Base-by-base conservation (phyloP, 1,140 invertebrate genomes). In the Archivesica marissinica region DNA sequence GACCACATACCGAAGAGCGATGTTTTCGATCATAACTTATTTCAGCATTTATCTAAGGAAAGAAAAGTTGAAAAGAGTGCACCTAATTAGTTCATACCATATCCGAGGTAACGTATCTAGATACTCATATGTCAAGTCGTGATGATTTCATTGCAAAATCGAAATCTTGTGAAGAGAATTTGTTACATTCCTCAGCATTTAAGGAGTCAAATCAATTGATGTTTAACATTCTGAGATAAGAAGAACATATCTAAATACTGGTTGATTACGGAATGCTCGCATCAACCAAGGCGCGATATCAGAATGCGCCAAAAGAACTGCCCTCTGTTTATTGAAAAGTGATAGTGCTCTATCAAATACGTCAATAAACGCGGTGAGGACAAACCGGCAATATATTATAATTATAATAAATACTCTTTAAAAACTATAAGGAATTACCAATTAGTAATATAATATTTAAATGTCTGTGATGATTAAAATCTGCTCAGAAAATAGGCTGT, bases 161-260 rank as follows among this genome's bases (percentile, higher is more conserved):
- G 74, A 76, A 76, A 39, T n/a, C 23, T 54, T 30, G 30, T 33
- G 47, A 75, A 52, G 30, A 38, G 35, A 76, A 76, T 76, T 56
- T 59, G 54, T 23, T 59, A 54, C 50, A 76, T 59, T 59, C 74
- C 74, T 25, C 28, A 59, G 74, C 47, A 38, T 76, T 76, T 56
- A 41, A 76, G 74, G 74, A 76, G 59, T 76, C 74, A 25, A 76
- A 76, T 76, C 47, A 39, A 52, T 52, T 76, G 9, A 33, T 76
- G 50, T 76, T 76, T 76, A 59, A 76, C 41, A 72, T 35, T 41
- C 25, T 30, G 30, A 23, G 74, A 76, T 76, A 76, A 76, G 50
- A 56, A n/a, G 50, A 39, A 50, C 30, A 59, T 23, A 25, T 76
- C 38, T 76, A 52, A 56, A 76, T 39, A 41, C 28, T 59, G 25